These are phyloP conservation scores for Orycteropus afer DNA, from an alignment of 2,113 vertebrate species.

Conservation along the genomic window DNA sequence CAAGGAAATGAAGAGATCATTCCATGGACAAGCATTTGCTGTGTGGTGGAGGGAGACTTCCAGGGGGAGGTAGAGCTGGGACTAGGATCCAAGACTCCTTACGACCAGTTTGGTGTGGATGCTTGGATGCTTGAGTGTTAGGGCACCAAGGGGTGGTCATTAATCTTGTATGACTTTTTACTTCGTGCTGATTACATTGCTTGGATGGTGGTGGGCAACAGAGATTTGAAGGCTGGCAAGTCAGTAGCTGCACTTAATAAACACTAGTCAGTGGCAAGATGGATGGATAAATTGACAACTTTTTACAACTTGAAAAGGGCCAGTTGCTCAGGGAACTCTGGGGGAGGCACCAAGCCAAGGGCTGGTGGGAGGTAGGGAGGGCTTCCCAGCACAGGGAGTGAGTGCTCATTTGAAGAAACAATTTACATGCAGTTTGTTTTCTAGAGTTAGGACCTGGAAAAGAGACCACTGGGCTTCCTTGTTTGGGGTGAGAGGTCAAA, in stretches of 20 bases:
- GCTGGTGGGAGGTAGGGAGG: neutral
- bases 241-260: neutral
- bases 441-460: neutral
- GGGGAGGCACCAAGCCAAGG: neutral
- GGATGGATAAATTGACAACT: neutral
- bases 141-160: neutral
- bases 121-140: neutral
- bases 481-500: neutral
- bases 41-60: neutral
- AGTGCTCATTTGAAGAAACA: neutral
- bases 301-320: neutral
- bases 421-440: neutral
- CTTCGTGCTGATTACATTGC: neutral
- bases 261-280: neutral
- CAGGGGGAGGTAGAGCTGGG: neutral
- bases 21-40: neutral
- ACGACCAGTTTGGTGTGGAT: neutral
- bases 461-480: neutral
- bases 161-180: neutral
- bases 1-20: slow-evolving; percentile 1
- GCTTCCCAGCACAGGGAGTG: neutral
- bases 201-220: neutral
- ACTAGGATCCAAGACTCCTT: neutral
- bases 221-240: neutral
- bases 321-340: neutral